Evolutionary conservation across 1,140 invertebrate genomes (phyloP).

Genomic region (Bombyx mandarina): DNA sequence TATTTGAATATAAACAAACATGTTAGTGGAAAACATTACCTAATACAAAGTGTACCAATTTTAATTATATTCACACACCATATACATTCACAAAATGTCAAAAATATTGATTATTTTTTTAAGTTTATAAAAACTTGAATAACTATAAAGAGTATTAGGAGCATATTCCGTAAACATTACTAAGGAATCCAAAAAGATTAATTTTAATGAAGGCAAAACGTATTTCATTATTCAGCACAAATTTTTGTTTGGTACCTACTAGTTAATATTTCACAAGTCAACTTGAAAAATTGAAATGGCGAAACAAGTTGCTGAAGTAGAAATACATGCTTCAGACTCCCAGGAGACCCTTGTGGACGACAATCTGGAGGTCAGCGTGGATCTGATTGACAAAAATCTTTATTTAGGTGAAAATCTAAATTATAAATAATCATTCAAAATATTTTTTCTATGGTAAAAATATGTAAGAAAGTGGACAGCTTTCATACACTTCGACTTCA

Average conservation of each 20-base stretch:
- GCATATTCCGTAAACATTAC: not conserved
- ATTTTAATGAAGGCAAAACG: not conserved
- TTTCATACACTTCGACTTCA: no score
- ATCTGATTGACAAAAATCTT: constrained; percentile 77
- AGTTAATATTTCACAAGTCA: not conserved
- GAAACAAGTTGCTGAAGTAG: constrained; percentile 42
- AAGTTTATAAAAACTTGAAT: no score
- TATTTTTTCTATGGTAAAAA: no score
- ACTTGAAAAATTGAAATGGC: constrained; percentile 1
- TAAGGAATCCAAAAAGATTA: not conserved
- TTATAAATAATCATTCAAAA: no score
- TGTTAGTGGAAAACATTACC: no score
- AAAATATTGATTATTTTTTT: no score
- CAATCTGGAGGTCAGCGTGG: constrained; percentile 52
- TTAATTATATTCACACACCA: no score
- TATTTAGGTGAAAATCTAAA: constrained; percentile 73
- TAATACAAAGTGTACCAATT: no score
- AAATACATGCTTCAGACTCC: constrained; percentile 43
- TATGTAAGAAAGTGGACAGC: no score
- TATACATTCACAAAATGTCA: no score
- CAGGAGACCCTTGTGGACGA: constrained; percentile 29
- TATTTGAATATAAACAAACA: no score
- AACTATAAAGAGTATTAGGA: no score
- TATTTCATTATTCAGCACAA: not conserved
- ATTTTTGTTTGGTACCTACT: not conserved